phyloP scores from a whole-genome alignment of 2,888 invertebrate species.

The Rapana venosa region DNA sequence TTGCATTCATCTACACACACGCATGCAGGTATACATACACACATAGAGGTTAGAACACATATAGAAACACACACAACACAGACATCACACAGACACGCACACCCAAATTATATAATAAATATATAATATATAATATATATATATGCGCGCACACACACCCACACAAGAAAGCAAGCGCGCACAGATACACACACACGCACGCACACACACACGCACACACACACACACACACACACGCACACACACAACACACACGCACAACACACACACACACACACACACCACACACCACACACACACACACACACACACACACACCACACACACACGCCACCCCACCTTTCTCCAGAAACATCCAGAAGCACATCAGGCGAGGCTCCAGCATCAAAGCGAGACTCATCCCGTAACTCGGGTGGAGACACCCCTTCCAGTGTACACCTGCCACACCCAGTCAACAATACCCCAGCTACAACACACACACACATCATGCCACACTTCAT shows the following conservation, averaged over 20 bases:
- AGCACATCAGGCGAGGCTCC: constrained; percentile 3
- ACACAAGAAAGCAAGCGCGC: neutral
- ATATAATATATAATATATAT: too few relatives aligned
- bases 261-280: neutral
- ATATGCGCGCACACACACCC: neutral
- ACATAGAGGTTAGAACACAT: too few relatives aligned
- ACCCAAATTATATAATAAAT: too few relatives aligned
- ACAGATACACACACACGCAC: constrained; percentile 19
- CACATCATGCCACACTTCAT: too few relatives aligned
- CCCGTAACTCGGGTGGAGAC: constrained; percentile 3
- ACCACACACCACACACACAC: neutral
- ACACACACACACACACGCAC: constrained; percentile 22
- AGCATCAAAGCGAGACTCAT: neutral
- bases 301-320: neutral
- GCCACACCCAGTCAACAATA: neutral
- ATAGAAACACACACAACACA: too few relatives aligned
- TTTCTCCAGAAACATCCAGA: constrained; percentile 1
- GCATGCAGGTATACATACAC: too few relatives aligned
- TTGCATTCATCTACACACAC: too few relatives aligned
- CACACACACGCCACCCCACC: neutral
- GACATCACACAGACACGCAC: too few relatives aligned
- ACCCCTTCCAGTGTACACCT: constrained; percentile 38
- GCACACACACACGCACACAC: constrained; percentile 30
- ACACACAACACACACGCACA: neutral
- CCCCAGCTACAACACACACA: neutral